A percentile compares a stretch with the other conserved stretches of the same genome.
phyloP scores from a whole-genome alignment of 2,797 vertebrate species.

The Tapera naevia region DNA sequence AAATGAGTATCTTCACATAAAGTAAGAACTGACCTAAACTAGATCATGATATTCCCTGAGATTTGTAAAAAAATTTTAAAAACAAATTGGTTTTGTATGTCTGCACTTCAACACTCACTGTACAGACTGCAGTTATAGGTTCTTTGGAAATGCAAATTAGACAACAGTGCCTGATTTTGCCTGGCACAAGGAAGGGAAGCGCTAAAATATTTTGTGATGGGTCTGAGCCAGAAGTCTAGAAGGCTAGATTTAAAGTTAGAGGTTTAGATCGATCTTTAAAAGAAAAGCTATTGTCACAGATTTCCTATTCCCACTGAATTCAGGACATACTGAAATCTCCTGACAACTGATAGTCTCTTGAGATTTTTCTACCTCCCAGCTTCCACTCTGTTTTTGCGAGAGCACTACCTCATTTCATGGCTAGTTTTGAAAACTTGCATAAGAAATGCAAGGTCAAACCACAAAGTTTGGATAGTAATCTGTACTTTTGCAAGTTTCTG shows the following conservation, averaged over 20 bases:
- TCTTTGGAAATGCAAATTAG: constrained; percentile 70
- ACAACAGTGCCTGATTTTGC: constrained; percentile 67
- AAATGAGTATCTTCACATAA: constrained; percentile 7
- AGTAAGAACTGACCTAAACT: constrained; percentile 45
- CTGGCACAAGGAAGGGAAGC: constrained; percentile 62
- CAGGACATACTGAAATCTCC: not conserved
- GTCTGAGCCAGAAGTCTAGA: constrained; percentile 65
- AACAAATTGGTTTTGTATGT: not conserved
- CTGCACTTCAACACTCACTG: constrained; percentile 52
- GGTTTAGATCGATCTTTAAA: constrained; percentile 32
- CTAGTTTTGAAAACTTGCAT: constrained; percentile 35
- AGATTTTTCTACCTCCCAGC: constrained; percentile 26
- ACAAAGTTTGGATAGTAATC: constrained; percentile 35
- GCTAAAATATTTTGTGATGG: constrained; percentile 67
- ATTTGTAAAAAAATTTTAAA: not conserved
- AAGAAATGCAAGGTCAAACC: constrained; percentile 28
- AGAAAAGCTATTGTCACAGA: constrained; percentile 56
- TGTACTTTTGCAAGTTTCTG: not conserved
- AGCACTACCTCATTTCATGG: constrained; percentile 14
- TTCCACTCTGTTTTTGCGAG: constrained; percentile 1
- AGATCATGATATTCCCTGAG: not conserved
- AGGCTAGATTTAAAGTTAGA: constrained; percentile 60
- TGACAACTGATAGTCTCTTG: constrained; percentile 27
- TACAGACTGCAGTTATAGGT: constrained; percentile 41
- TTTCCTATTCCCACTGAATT: constrained; percentile 37